phyloP scores from a whole-genome alignment of 1,140 invertebrate species.

The Bicyclus anynana region DNA sequence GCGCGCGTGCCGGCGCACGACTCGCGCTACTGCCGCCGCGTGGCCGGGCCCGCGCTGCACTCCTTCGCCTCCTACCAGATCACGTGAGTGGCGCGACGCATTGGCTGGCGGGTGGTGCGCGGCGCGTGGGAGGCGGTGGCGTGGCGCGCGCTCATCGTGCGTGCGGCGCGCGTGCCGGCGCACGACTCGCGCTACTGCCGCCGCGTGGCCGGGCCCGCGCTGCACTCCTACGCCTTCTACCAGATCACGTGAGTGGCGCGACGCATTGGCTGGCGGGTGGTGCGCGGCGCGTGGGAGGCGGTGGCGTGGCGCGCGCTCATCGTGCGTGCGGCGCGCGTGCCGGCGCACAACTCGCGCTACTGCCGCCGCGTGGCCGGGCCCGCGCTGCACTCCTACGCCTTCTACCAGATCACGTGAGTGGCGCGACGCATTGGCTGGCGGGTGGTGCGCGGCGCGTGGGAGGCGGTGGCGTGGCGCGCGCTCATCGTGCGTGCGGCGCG shows the following conservation, averaged over 20 bases:
- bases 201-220: constrained; percentile 92
- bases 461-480: too few relatives aligned
- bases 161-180: constrained; percentile 90
- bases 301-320: too few relatives aligned
- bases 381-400: too few relatives aligned
- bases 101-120: constrained; percentile 85
- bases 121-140: constrained; percentile 90
- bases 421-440: too few relatives aligned
- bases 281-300: too few relatives aligned
- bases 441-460: too few relatives aligned
- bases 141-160: constrained; percentile 93
- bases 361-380: too few relatives aligned
- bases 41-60: constrained; percentile 93
- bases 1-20: constrained; percentile 92
- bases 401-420: too few relatives aligned
- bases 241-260: constrained; percentile 80
- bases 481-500: too few relatives aligned
- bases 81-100: constrained; percentile 68
- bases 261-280: too few relatives aligned
- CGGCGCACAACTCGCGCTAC: too few relatives aligned
- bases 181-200: constrained; percentile 94
- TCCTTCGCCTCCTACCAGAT: constrained; percentile 93
- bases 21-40: constrained; percentile 91
- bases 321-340: too few relatives aligned
- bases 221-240: constrained; percentile 92